Conservation (phyloP, 2,113 vertebrate genomes). For the Pipra filicauda region DNA sequence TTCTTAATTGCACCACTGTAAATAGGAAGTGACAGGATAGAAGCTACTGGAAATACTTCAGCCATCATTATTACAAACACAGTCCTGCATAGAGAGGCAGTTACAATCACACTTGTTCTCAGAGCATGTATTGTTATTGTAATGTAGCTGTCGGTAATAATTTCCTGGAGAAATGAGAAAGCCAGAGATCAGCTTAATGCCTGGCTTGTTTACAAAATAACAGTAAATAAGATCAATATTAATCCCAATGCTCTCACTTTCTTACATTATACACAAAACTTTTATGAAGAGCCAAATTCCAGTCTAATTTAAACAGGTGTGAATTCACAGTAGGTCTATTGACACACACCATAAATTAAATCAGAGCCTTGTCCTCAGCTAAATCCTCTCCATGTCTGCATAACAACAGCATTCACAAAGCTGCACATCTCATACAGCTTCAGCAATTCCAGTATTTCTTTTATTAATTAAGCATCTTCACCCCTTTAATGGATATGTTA, state of each 20-base stretch:
- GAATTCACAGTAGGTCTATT: constrained; percentile 12
- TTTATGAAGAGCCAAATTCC: not conserved
- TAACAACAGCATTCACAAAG: not conserved
- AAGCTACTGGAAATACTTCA: not conserved
- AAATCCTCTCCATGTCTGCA: not conserved
- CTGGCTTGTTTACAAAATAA: constrained; percentile 43
- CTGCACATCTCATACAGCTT: not conserved
- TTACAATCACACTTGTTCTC: not conserved
- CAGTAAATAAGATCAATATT: constrained; percentile 34
- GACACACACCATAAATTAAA: constrained; percentile 17
- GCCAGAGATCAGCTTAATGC: not conserved
- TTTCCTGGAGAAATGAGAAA: constrained; percentile 25
- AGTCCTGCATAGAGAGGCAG: not conserved
- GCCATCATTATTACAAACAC: not conserved
- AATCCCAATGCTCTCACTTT: not conserved
- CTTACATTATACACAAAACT: not conserved
- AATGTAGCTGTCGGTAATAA: not conserved
- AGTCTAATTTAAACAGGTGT: constrained; percentile 40
- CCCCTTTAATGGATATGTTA: not conserved
- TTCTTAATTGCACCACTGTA: not conserved
- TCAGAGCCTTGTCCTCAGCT: not conserved
- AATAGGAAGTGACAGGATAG: not conserved
- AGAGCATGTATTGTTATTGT: not conserved
- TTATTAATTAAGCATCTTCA: not conserved
- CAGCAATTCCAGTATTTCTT: not conserved